Percentiles rank a stretch among this genome's conserved stretches.
Evolutionary conservation across 2,113 vertebrate genomes (phyloP).

Genomic region (Entelurus aequoreus): DNA sequence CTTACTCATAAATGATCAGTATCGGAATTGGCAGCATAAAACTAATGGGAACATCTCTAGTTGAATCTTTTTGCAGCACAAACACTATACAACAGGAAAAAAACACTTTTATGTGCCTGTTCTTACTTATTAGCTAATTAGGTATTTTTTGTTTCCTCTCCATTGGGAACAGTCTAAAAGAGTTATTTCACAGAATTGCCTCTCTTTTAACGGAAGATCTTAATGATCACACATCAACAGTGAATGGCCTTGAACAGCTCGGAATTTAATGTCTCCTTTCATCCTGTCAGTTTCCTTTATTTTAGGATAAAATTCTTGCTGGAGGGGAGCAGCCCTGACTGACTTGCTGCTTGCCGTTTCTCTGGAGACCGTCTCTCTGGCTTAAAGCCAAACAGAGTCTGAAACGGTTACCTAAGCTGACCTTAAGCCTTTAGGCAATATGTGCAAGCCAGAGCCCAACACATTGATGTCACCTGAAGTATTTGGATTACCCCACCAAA

Average conservation of each 20-base stretch:
- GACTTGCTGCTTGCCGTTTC: conserved; percentile 2
- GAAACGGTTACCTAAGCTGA: background rate
- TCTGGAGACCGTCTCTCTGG: background rate
- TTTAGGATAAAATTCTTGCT: background rate
- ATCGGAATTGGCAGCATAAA: no score
- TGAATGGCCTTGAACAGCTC: background rate
- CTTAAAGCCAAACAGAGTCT: background rate
- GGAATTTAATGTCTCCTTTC: conserved; percentile 6
- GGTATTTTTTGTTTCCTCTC: conserved; percentile 25
- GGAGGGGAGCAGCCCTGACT: background rate
- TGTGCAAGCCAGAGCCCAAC: background rate
- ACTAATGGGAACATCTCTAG: no score
- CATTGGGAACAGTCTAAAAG: conserved; percentile 41
- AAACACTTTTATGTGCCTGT: conserved; percentile 19
- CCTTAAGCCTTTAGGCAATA: background rate
- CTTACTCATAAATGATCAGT: background rate
- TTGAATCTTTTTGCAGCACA: background rate
- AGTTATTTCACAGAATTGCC: conserved; percentile 48
- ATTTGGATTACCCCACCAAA: background rate
- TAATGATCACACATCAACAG: conserved; percentile 17
- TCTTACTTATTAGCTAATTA: conserved; percentile 57
- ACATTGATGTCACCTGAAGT: background rate
- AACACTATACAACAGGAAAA: background rate
- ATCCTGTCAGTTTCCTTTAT: conserved; percentile 1
- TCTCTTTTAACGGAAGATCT: conserved; percentile 26